A percentile compares a stretch with the other conserved stretches of the same genome.
These are phyloP conservation scores for Cavia porcellus DNA, from an alignment of 2,113 vertebrate genomes.

Conservation along the genomic window DNA sequence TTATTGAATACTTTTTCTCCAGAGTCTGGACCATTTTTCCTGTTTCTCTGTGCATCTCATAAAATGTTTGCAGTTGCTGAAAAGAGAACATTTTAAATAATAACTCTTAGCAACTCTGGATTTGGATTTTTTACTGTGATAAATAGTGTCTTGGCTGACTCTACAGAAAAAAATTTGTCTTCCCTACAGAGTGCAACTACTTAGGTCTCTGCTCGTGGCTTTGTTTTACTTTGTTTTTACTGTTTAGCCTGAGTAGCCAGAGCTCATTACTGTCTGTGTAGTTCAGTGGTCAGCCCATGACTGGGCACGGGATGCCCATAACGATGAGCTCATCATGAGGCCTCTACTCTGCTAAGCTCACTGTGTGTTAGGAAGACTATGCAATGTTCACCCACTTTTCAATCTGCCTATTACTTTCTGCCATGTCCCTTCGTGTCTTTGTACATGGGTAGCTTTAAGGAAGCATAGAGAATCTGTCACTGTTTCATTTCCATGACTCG, in stretches of 20 bases:
- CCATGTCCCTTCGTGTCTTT: not conserved
- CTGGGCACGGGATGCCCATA: not conserved
- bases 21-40: not conserved
- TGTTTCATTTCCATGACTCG: not conserved
- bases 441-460: not conserved
- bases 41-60: not conserved
- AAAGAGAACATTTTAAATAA: constrained; percentile 38
- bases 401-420: not conserved
- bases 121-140: not conserved
- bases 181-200: not conserved
- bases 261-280: not conserved
- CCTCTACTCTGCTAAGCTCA: not conserved
- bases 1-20: not conserved
- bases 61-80: constrained; percentile 15
- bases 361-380: not conserved
- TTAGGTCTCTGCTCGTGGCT: not conserved
- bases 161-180: not conserved
- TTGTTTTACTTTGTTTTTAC: not conserved
- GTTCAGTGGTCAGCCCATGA: not conserved
- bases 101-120: not conserved
- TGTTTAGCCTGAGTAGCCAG: not conserved
- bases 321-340: not conserved
- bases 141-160: not conserved
- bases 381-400: not conserved
- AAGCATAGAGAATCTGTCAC: not conserved